phyloP scores from a whole-genome alignment of 1,140 invertebrate genomes.

The Holcopasites calliopsidis region DNA sequence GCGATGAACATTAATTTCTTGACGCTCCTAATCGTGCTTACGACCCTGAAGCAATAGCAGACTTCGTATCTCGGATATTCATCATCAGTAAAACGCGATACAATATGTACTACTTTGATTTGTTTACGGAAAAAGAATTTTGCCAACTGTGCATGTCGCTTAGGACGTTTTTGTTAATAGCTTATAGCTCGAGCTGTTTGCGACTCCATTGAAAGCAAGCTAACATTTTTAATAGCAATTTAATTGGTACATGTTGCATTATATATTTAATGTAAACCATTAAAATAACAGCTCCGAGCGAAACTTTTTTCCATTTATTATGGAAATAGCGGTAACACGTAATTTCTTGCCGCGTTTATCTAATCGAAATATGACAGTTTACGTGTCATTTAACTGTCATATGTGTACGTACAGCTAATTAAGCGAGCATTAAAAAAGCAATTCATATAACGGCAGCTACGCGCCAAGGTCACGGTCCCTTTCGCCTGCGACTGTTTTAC shows the following conservation, averaged over 20 bases:
- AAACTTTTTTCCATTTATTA: neutral
- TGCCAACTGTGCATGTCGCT: neutral
- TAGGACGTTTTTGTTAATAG: neutral
- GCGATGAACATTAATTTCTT: no score
- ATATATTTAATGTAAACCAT: neutral
- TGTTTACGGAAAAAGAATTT: neutral
- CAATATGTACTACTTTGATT: no score
- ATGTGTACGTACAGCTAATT: neutral
- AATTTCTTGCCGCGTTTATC: conserved; percentile 16
- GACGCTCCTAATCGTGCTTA: no score
- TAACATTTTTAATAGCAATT: neutral
- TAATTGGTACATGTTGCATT: no score
- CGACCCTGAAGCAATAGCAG: neutral
- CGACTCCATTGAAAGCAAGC: neutral
- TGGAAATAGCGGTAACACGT: conserved; percentile 1
- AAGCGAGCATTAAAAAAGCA: conserved; percentile 28
- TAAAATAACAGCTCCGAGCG: neutral
- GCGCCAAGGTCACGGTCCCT: conserved; percentile 22
- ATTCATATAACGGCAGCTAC: neutral
- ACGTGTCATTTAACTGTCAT: neutral
- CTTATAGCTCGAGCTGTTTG: neutral
- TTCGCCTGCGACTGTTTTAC: conserved; percentile 53
- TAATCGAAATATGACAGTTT: conserved; percentile 9
- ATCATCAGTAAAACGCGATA: neutral
- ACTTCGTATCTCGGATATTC: neutral